These are phyloP conservation scores for Drosophila lini DNA, from an alignment of 1,140 invertebrate species.

Conservation along the genomic window DNA sequence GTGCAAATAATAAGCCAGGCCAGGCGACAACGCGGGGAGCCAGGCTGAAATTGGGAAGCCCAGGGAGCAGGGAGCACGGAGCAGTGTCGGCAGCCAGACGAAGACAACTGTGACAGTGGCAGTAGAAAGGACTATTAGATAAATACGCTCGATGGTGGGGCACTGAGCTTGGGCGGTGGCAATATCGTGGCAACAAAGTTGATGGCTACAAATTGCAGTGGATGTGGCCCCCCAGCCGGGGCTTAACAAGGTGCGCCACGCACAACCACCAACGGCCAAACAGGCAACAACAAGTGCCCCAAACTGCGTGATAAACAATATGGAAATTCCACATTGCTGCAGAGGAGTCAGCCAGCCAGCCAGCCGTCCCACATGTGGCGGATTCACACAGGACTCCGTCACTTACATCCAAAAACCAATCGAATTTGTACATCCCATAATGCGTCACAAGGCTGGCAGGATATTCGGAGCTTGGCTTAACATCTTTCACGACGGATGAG, in stretches of 20 bases:
- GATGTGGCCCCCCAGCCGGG: slow-evolving; percentile 37
- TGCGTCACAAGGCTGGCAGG: slow-evolving; percentile 44
- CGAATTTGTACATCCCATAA: slow-evolving; percentile 46
- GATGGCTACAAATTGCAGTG: slow-evolving; percentile 56
- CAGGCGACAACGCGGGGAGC: slow-evolving; percentile 40
- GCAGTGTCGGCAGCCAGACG: slow-evolving; percentile 60
- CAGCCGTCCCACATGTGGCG: slow-evolving; percentile 15
- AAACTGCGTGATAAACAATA: slow-evolving; percentile 44
- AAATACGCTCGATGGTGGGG: slow-evolving; percentile 59
- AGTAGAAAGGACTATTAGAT: slow-evolving; percentile 78
- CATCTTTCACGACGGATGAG: slow-evolving; percentile 29
- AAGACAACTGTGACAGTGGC: slow-evolving; percentile 75
- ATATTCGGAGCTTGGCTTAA: slow-evolving; percentile 41
- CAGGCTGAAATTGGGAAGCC: slow-evolving; percentile 29
- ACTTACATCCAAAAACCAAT: slow-evolving; percentile 33
- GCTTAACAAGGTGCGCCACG: slow-evolving; percentile 58
- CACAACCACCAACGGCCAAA: slow-evolving; percentile 4
- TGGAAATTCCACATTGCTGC: slow-evolving; percentile 31
- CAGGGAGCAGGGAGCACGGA: slow-evolving; percentile 4
- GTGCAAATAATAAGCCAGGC: slow-evolving; percentile 79
- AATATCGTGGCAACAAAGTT: slow-evolving; percentile 61
- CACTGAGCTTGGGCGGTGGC: slow-evolving; percentile 20
- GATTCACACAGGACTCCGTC: slow-evolving; percentile 24
- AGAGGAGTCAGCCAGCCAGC: slow-evolving; percentile 13
- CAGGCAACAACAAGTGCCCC: slow-evolving; percentile 37